Percentiles rank a stretch among this genome's conserved stretches.
Conservation (phyloP, 92 coral and sea anemone genomes). For the Epizoanthus stellaris region DNA sequence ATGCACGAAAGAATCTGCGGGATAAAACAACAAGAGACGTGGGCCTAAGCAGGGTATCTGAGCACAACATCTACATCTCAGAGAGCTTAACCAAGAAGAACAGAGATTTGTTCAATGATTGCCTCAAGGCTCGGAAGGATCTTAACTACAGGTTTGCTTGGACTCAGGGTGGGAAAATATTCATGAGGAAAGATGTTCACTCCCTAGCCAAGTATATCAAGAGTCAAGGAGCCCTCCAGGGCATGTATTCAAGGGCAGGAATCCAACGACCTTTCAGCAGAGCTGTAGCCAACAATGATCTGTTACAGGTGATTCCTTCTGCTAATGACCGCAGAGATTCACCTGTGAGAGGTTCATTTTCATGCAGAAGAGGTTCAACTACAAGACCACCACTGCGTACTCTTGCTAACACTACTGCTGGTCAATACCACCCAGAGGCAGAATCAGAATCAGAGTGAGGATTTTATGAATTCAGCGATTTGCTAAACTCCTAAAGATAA, state of each 20-base stretch:
- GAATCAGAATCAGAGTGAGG: constrained; percentile 39
- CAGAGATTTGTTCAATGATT: constrained; percentile 37
- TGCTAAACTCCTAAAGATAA: no score
- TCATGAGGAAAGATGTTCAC: no score
- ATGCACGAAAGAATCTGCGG: constrained; percentile 18
- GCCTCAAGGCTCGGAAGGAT: constrained; percentile 55
- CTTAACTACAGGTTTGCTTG: constrained; percentile 56
- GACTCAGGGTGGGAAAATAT: no score
- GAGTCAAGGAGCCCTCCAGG: constrained; percentile 30
- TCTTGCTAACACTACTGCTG: no score
- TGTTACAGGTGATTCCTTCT: background rate
- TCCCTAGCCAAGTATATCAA: no score
- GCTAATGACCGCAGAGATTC: constrained; percentile 5
- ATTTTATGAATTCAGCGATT: constrained; percentile 16
- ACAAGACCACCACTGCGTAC: background rate
- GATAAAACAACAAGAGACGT: constrained; percentile 38
- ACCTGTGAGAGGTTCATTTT: no score
- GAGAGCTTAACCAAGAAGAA: constrained; percentile 67
- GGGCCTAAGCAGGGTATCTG: constrained; percentile 48
- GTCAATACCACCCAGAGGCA: constrained; percentile 13
- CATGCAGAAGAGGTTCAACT: background rate
- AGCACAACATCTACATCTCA: constrained; percentile 52
- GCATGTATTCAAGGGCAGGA: constrained; percentile 29
- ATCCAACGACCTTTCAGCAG: constrained; percentile 22
- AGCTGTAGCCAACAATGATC: constrained; percentile 25